A percentile compares a stretch with the other conserved stretches of the same genome.
These are phyloP conservation scores for Abrostola triplasia DNA, from an alignment of 2,888 invertebrate species.

Conservation along the genomic window DNA sequence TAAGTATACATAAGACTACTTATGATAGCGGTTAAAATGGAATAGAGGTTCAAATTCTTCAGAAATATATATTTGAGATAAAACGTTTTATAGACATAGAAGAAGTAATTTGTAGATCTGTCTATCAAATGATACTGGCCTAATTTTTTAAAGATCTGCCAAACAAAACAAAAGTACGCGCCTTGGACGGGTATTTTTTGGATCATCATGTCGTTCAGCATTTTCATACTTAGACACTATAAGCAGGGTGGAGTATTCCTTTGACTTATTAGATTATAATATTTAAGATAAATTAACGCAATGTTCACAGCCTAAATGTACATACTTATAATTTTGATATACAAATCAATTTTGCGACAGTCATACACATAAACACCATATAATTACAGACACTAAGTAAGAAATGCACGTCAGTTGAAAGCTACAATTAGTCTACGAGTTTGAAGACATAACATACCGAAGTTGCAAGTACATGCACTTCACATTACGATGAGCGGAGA, in stretches of 20 bases:
- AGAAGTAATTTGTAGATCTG: conserved; percentile 29
- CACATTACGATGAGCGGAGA: conserved; percentile 42
- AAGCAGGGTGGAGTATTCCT: conserved; percentile 55
- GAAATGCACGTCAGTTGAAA: conserved; percentile 53
- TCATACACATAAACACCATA: conserved; percentile 48
- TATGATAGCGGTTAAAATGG: conserved; percentile 31
- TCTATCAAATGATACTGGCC: conserved; percentile 63
- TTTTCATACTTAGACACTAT: conserved; percentile 62
- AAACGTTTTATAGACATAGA: conserved; percentile 40
- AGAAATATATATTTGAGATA: conserved; percentile 37
- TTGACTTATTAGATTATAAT: conserved; percentile 60
- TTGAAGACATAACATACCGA: conserved; percentile 23
- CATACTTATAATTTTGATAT: conserved; percentile 73
- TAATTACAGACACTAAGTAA: conserved; percentile 43
- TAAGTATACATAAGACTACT: conserved; percentile 10
- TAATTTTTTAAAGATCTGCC: conserved; percentile 55
- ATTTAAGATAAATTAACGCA: conserved; percentile 73
- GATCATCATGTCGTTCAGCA: conserved; percentile 55
- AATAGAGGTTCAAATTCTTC: conserved; percentile 32
- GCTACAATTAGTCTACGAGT: conserved; percentile 38
- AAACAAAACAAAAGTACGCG: conserved; percentile 62
- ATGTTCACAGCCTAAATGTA: conserved; percentile 84
- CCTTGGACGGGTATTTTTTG: conserved; percentile 76
- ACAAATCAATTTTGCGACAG: conserved; percentile 56
- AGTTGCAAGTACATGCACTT: conserved; percentile 37